A percentile compares a stretch with the other conserved stretches of the same genome.
Evolutionary conservation across 2,888 invertebrate genomes (phyloP).

Genomic region (Scaptomyza tumidula): DNA sequence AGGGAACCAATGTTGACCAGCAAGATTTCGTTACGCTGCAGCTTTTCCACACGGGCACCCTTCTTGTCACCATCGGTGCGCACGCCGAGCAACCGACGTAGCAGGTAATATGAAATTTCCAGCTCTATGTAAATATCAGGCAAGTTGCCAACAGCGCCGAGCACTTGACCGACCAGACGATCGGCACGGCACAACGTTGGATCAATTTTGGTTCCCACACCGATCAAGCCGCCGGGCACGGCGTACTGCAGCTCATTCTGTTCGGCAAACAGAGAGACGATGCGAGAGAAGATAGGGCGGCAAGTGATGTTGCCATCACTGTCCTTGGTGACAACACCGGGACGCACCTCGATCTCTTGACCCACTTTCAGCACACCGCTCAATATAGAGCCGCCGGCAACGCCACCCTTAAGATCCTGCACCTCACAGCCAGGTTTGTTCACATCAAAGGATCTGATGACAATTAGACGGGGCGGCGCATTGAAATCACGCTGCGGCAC

Average conservation of each 20-base stretch:
- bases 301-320: constrained; percentile 97
- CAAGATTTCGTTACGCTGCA: constrained; percentile 95
- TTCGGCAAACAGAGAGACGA: constrained; percentile 98
- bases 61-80: constrained; percentile 99
- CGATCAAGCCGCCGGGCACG: constrained; percentile 99
- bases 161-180: constrained; percentile 97
- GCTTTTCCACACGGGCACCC: constrained; percentile 98
- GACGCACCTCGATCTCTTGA: constrained; percentile 99
- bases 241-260: constrained; percentile 99
- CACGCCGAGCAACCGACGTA: constrained; percentile 97
- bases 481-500: constrained; percentile 97
- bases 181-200: constrained; percentile 99
- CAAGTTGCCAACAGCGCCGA: constrained; percentile 97
- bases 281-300: constrained; percentile 97
- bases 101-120: constrained; percentile 98
- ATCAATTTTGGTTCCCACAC: constrained; percentile 99
- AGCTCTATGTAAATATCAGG: constrained; percentile 99
- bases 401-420: constrained; percentile 98
- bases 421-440: constrained; percentile 99
- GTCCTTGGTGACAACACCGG: constrained; percentile 98
- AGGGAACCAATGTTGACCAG: constrained; percentile 99
- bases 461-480: constrained; percentile 97
- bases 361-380: constrained; percentile 98
- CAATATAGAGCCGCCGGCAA: constrained; percentile 99
- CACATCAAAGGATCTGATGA: constrained; percentile 98